Percentiles rank a stretch among this genome's conserved stretches.
Evolutionary conservation across 2,113 vertebrate genomes (phyloP).

Genomic region (Paradisaea rubra): DNA sequence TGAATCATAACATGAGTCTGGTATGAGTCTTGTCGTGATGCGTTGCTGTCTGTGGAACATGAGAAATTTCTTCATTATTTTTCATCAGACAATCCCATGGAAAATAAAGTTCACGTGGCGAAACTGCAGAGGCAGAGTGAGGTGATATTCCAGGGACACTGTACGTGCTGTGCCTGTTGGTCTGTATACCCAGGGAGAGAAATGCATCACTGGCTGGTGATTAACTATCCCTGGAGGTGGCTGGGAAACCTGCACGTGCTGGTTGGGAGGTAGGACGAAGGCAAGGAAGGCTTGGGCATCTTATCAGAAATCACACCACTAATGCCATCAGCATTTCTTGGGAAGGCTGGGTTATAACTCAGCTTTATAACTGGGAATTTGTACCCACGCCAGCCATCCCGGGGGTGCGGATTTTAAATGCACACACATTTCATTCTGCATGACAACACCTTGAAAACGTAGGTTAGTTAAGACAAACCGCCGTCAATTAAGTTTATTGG

Average conservation of each 20-base stretch:
- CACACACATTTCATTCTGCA: constrained; percentile 62
- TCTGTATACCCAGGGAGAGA: neutral
- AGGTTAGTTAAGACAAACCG: constrained; percentile 76
- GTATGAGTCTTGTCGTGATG: neutral
- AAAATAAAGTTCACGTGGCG: neutral
- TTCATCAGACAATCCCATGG: neutral
- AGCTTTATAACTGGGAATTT: constrained; percentile 57
- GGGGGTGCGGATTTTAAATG: constrained; percentile 70
- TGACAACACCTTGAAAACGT: constrained; percentile 65
- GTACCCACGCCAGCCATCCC: constrained; percentile 56
- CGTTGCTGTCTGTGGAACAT: neutral
- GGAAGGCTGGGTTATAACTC: constrained; percentile 66
- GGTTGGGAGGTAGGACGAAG: neutral
- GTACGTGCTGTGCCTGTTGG: neutral
- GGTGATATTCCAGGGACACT: neutral
- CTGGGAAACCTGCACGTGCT: neutral
- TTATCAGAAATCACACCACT: neutral
- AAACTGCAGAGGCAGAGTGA: neutral
- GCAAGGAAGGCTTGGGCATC: neutral
- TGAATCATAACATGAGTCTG: constrained; percentile 51
- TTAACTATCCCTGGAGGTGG: neutral
- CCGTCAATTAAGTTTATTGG: constrained; percentile 81
- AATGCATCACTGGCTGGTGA: neutral
- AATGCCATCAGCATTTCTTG: neutral
- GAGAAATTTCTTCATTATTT: constrained; percentile 32